Evolutionary conservation across 2,113 vertebrate genomes (phyloP), one percentile per base, ranked within the genome.

Genomic region (Picathartes gymnocephalus): DNA sequence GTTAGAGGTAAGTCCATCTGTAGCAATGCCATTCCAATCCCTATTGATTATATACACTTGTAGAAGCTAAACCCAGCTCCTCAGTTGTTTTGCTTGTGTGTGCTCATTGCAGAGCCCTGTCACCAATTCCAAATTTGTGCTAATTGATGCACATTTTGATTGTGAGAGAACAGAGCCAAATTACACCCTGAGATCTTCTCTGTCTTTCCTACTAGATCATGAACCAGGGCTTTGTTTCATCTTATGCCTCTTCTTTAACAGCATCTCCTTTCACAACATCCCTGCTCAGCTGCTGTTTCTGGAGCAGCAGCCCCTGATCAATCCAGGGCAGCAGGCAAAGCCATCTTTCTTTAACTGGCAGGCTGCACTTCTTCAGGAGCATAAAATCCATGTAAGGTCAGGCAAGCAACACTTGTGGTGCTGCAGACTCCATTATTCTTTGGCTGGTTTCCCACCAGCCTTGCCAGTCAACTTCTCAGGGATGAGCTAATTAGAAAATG

Each of bases 401-500:
- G 22, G 16, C 4, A 37, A 58, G 65, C 35, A 65, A 21, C 62
- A 18, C 33, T 50, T 13, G 69, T 1, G 3, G 35, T 58, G 80
- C 21, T 47, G 51, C 65, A 40, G 1, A 30, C 47, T 68, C 45
- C 57, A 21, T 54, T 73, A 71, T 40, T 68, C 66, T 51, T 58
- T 84, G 69, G 48, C 80, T 70, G 50, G 28, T 61, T 90, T 96
- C 86, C 86, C 73, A 86, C 35, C 56, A 56, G 90, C 64, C 65
- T 39, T 57, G 62, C 68, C n/a, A 21, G 91, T 91, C 96, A 97
- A 89, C 93, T 96, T 93, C 92, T 72, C 33, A 87, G 90, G 88
- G 82, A 53, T 27, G 44, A 92, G 71, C 35, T 92, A 95, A 96
- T 97, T 97, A 78, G 94, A 95, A 94, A 93, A 81, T 47, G 10